Base-by-base conservation (phyloP, 2,113 vertebrate species). In the Phrynocephalus versicolor region DNA sequence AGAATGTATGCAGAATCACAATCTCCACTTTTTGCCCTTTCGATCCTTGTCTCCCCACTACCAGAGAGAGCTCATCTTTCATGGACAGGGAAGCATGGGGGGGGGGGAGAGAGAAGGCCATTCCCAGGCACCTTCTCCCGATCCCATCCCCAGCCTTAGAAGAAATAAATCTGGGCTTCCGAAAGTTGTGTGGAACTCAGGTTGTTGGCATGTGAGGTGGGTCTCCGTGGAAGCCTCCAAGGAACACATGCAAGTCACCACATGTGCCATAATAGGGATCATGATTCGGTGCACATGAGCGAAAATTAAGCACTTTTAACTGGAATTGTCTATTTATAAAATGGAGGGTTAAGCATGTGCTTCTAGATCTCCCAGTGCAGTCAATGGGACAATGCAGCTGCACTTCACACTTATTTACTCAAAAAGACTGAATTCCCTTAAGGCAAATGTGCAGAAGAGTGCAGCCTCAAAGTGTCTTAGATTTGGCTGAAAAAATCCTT, bases 211-310 rank as follows among this genome's bases (percentile, higher is more conserved):
- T 25, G 18, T 27, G 45, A n/a, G 27, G 8, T 73, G 39, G 12
- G 62, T 7, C 27, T 35, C n/a, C 35, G 3, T 77, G 57, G 33
- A 60, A 14, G n/a, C n/a, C 16, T 60, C 33, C 35, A 35, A 78
- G 23, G 21, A 60, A 30, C 55, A 65, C 62, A n/a, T 30, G 27
- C 27, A 65, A 39, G 39, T 33, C 37, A 41, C 41, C 4, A 51
- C 18, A 51, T 51, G 37, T 83, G 85, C 84, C 72, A 62, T 71
- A 80, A 25, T 33, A 88, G 79, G 91, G 87, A 85, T n/a, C 89
- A 55, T 80, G 18, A 62, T n/a, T 57, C 13, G 67, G 8, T 33
- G 25, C 15, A 21, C 15, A 45, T 30, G 14, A 62, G n/a, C 77
- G 13, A 73, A 35, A 72, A 19, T 45, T 72, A 27, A 60, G 55